Evolutionary conservation across 2,113 vertebrate genomes (phyloP).

Genomic region (Pelecanus crispus): DNA sequence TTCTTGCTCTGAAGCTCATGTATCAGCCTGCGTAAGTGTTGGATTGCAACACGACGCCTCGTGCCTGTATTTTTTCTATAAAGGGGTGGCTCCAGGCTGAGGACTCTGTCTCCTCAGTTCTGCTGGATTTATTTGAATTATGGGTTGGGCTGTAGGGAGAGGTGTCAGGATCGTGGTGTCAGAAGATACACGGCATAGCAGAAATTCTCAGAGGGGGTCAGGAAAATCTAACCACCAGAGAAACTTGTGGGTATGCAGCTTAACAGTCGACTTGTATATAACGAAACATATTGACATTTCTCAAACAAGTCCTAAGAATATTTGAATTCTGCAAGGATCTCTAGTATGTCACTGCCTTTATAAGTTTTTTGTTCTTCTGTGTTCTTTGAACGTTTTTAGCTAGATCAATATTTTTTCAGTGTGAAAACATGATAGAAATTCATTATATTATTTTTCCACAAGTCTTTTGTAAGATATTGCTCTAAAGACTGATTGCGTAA

Average conservation of each 20-base stretch:
- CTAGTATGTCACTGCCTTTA: not conserved
- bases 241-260: not conserved
- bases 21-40: not conserved
- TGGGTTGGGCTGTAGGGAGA: no score
- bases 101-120: not conserved
- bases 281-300: not conserved
- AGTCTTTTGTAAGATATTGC: not conserved
- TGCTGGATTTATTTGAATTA: not conserved
- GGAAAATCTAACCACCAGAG: not conserved
- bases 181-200: not conserved
- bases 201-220: not conserved
- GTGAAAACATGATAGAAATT: not conserved
- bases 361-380: not conserved
- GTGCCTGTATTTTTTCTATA: not conserved
- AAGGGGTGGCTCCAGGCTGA: not conserved
- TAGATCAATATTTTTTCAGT: not conserved
- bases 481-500: not conserved
- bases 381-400: not conserved
- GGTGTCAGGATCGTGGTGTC: rapidly evolving
- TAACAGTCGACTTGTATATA: not conserved
- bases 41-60: not conserved
- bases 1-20: not conserved
- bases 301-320: not conserved
- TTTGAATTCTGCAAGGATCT: not conserved
- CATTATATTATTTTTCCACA: not conserved